Evolutionary conservation across 2,113 vertebrate species (phyloP).

Genomic region (Sitta europaea): DNA sequence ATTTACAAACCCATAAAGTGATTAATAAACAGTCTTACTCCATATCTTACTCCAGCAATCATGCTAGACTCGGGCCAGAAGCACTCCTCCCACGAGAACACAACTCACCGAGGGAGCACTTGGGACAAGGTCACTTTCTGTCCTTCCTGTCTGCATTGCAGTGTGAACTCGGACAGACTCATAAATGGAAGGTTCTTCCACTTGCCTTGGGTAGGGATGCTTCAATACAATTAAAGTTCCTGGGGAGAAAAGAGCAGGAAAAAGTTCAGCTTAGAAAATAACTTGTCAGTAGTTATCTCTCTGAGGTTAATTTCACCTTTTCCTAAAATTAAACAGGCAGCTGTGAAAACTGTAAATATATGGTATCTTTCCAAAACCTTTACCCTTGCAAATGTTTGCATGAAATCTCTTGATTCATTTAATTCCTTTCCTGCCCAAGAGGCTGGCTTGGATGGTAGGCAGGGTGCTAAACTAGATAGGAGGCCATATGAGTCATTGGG

Average conservation of each 20-base stretch:
- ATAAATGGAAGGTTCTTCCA: slow-evolving; percentile 95
- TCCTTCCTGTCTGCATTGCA: slow-evolving; percentile 87
- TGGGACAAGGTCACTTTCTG: slow-evolving; percentile 84
- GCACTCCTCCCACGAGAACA: not conserved
- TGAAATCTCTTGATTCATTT: not conserved
- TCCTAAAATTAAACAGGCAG: not conserved
- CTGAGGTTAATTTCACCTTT: not conserved
- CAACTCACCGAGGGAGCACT: slow-evolving; percentile 86
- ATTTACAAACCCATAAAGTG: not conserved
- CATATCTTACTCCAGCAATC: not conserved
- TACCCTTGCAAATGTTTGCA: not conserved
- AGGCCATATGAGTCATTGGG: not conserved
- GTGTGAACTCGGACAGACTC: slow-evolving; percentile 96
- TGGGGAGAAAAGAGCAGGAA: slow-evolving; percentile 1
- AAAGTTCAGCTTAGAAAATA: not conserved
- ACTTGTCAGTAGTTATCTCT: not conserved
- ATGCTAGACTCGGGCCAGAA: not conserved
- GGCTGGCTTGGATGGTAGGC: not conserved
- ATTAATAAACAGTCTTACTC: not conserved
- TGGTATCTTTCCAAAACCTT: not conserved
- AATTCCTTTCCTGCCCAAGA: not conserved
- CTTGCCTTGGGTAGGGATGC: slow-evolving; percentile 85
- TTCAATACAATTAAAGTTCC: slow-evolving; percentile 79
- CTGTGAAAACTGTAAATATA: not conserved
- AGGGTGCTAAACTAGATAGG: not conserved